Base-by-base conservation (phyloP, 1,140 invertebrate genomes). In the Diabrotica virgifera region DNA sequence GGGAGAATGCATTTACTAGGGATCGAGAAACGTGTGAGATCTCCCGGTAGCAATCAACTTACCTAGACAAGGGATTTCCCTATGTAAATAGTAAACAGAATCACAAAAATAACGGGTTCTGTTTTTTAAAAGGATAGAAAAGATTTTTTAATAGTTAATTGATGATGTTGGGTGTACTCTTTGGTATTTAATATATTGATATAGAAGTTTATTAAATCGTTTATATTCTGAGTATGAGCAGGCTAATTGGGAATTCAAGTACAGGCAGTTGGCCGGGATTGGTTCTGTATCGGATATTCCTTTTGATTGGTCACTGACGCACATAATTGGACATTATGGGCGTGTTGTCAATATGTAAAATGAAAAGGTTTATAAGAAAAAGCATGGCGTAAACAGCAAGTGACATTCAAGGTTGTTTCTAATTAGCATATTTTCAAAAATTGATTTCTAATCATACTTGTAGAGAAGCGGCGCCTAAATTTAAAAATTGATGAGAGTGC, bases 311-410 rank as follows among this genome's bases (percentile, higher is more conserved):
- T 37, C 52, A 13, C 14, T 24, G 36, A 14, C n/a, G 10, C 50
- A 24, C 57, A 53, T 57, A 69, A 70, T 70, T 67, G 62, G 52
- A 68, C 62, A 67, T 68, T 65, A 66, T 63, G 63, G 65, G 62
- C 65, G 65, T 63, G 68, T 67, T 58, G 37, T 58, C 10, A 58
- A n/a, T 38, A 46, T 11, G 53, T 24, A 55, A 12, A 38, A 58
- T 14, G 8, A 46, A 36, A 58, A 58, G 11, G 56, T 12, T 10
- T 11, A n/a, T 13, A 6, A 9, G 35, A 11, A n/a, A 37, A 58
- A 10, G 9, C 36, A 37, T 36, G 36, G 24, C 10, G 11, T n/a
- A 46, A 38, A 58, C 10, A 13, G 52, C 52, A 13, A 55, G 24
- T 9, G 11, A 8, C 35, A 14, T 7, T 40, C 59, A 60, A 60